phyloP scores from a whole-genome alignment of 1,140 invertebrate genomes.

The Drosophila tristis region DNA sequence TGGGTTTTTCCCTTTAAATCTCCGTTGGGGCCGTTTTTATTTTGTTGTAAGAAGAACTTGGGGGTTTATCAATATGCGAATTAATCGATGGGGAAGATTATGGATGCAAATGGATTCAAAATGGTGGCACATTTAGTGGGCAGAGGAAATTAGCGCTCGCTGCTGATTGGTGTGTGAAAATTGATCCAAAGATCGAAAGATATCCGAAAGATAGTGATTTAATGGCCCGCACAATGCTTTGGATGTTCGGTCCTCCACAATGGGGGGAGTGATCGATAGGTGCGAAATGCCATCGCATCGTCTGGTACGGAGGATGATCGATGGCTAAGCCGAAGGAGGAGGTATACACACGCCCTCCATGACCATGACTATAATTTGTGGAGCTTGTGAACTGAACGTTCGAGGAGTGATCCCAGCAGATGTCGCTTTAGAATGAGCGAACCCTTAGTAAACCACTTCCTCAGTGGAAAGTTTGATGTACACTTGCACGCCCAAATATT shows the following conservation, averaged over 20 bases:
- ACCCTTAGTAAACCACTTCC: background rate
- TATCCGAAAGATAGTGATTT: conserved; percentile 46
- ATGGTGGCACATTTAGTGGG: conserved; percentile 58
- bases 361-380: background rate
- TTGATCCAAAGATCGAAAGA: conserved; percentile 52
- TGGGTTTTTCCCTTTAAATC: conserved; percentile 70
- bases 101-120: conserved; percentile 76
- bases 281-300: conserved; percentile 40
- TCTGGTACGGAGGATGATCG: conserved; percentile 17
- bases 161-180: conserved; percentile 81
- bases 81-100: conserved; percentile 52
- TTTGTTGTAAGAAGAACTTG: conserved; percentile 48
- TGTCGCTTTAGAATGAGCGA: background rate
- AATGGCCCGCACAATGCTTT: conserved; percentile 56
- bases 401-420: no score
- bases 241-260: conserved; percentile 40
- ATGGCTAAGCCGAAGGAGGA: conserved; percentile 10
- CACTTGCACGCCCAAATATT: conserved; percentile 56
- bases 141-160: conserved; percentile 67
- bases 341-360: no score
- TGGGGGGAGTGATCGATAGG: conserved; percentile 64
- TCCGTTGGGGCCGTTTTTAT: conserved; percentile 1
- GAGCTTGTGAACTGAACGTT: conserved; percentile 4
- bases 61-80: conserved; percentile 65
- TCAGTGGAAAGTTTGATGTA: background rate